Conservation (phyloP, 2,797 vertebrate genomes). For the Platyrinchus mystaceus region DNA sequence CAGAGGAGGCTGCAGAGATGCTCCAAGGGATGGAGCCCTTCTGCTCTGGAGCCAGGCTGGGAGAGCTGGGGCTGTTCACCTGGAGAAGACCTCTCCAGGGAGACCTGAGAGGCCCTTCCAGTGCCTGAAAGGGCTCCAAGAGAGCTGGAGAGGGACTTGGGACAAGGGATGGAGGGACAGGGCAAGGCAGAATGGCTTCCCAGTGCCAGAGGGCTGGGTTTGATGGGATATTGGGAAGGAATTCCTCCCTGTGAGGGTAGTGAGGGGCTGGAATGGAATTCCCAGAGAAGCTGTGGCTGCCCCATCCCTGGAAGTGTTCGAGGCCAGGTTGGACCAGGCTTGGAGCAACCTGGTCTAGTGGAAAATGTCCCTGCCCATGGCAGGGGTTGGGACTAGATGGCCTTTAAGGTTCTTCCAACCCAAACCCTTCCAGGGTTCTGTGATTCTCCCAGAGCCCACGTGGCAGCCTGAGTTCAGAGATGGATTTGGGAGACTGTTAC, state of each 20-base stretch:
- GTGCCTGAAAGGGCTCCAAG: background rate
- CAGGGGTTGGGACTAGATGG: background rate
- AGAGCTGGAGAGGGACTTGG: background rate
- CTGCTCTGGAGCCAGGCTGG: background rate
- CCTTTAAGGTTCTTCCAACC: background rate
- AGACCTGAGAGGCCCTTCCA: background rate
- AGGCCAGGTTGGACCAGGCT: background rate
- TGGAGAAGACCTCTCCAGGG: background rate
- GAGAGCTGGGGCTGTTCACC: background rate
- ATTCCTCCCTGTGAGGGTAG: background rate
- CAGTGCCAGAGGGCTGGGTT: fast-evolving
- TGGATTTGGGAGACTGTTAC: background rate
- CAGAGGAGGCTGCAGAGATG: background rate
- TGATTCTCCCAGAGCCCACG: background rate
- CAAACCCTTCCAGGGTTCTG: background rate
- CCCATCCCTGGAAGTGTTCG: background rate
- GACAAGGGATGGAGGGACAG: background rate
- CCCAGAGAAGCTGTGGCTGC: background rate
- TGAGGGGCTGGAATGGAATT: background rate
- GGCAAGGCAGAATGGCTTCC: background rate
- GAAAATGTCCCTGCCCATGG: background rate
- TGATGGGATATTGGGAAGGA: background rate
- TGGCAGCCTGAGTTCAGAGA: background rate
- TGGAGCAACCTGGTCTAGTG: background rate
- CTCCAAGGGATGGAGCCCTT: background rate